Percentiles rank a stretch among this genome's conserved stretches.
Conservation (phyloP, 2,888 invertebrate genomes). For the Oligia fasciuncula region DNA sequence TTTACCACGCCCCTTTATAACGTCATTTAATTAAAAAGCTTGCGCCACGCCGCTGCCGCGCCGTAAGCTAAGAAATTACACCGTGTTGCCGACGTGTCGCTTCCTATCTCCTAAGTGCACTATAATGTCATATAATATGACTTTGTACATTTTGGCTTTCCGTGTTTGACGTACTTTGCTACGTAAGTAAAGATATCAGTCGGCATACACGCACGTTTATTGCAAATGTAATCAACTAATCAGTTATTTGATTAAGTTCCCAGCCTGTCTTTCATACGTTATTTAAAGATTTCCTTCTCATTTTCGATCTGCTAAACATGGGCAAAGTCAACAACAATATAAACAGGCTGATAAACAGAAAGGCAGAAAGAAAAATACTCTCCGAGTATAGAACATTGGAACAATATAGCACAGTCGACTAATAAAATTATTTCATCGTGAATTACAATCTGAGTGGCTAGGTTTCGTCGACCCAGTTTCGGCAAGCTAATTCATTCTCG, state of each 20-base stretch:
- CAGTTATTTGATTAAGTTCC: not conserved
- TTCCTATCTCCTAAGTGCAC: constrained; percentile 37
- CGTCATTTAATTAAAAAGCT: constrained; percentile 82
- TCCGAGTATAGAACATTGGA: constrained; percentile 22
- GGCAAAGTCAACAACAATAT: constrained; percentile 8
- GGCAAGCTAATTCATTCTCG: constrained; percentile 71
- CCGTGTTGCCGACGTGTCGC: constrained; percentile 17
- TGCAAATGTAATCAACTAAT: constrained; percentile 4
- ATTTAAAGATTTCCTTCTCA: constrained; percentile 10
- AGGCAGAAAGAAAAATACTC: constrained; percentile 15
- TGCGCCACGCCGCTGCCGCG: constrained; percentile 47
- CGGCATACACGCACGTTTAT: constrained; percentile 3
- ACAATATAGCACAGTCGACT: constrained; percentile 39
- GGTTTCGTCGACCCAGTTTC: constrained; percentile 70
- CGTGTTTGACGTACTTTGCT: constrained; percentile 29
- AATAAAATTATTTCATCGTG: constrained; percentile 48
- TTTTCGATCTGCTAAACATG: not conserved
- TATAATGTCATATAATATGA: constrained; percentile 34
- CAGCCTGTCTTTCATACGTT: not conserved
- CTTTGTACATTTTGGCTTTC: constrained; percentile 20
- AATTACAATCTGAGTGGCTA: constrained; percentile 51
- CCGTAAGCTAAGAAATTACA: constrained; percentile 56
- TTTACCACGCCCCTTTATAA: constrained; percentile 78
- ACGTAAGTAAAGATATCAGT: constrained; percentile 30
- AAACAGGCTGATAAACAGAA: constrained; percentile 8